Evolutionary conservation across 2,797 vertebrate genomes (phyloP).

Genomic region (Micrastur ruficollis): DNA sequence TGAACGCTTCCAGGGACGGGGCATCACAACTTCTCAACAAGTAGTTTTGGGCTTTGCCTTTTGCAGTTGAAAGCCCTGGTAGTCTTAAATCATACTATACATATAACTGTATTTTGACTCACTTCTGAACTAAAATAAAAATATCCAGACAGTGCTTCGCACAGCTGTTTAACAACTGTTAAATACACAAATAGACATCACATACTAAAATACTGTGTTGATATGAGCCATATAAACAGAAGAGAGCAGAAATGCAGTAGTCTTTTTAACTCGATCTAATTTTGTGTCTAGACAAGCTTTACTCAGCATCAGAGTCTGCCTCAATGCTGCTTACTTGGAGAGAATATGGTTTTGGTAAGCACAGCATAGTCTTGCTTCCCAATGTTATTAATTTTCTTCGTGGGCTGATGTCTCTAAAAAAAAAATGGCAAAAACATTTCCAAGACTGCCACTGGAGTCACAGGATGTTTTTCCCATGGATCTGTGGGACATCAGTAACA

Average conservation of each 20-base stretch:
- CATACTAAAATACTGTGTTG: constrained; percentile 37
- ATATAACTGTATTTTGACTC: constrained; percentile 23
- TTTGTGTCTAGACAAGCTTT: constrained; percentile 36
- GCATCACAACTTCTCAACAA: neutral
- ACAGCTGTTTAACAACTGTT: constrained; percentile 44
- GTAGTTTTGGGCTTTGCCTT: neutral
- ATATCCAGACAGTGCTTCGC: constrained; percentile 18
- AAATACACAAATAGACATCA: constrained; percentile 47
- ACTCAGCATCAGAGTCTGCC: neutral
- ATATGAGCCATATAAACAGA: constrained; percentile 44
- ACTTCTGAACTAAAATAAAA: constrained; percentile 50
- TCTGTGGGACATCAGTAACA: fast-evolving
- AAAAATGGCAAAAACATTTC: neutral
- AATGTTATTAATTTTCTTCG: neutral
- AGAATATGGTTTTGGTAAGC: neutral
- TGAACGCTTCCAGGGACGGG: neutral
- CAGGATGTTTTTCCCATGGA: neutral
- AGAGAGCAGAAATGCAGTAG: constrained; percentile 31
- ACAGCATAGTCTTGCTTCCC: neutral
- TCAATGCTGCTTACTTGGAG: neutral
- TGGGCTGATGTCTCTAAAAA: neutral
- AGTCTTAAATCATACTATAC: neutral
- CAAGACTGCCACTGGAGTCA: neutral
- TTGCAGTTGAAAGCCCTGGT: neutral
- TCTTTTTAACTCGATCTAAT: neutral